A percentile compares a stretch with the other conserved stretches of the same genome.
Evolutionary conservation across 2,888 invertebrate genomes (phyloP).

Genomic region (Strigamia transsilvanica): DNA sequence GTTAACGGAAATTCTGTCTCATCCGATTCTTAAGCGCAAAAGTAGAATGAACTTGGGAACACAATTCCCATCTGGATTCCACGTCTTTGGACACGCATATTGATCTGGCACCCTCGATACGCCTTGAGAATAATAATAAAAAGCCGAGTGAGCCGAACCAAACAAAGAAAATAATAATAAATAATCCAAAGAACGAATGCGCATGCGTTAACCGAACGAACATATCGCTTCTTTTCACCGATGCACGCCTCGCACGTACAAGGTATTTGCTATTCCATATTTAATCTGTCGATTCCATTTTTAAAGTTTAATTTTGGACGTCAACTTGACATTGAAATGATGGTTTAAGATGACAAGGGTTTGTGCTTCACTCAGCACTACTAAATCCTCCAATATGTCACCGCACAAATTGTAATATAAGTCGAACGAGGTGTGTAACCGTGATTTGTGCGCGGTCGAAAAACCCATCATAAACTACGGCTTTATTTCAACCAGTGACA

Average conservation of each 20-base stretch:
- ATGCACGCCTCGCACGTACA: not conserved
- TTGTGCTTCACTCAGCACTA: conserved; percentile 4
- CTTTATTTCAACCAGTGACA: conserved; percentile 14
- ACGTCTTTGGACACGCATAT: conserved; percentile 26
- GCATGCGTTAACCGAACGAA: conserved; percentile 3
- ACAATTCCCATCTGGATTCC: conserved; percentile 24
- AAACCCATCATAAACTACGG: conserved; percentile 29
- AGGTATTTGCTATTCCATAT: not conserved
- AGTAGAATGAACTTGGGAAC: conserved; percentile 33
- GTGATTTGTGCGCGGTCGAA: conserved; percentile 3
- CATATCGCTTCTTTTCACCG: not conserved
- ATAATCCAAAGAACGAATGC: not conserved
- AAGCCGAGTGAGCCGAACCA: not conserved
- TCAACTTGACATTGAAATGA: conserved; percentile 27
- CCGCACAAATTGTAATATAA: not conserved
- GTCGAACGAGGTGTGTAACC: conserved; percentile 11
- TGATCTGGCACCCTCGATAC: conserved; percentile 10
- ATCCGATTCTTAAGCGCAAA: not conserved
- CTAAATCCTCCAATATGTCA: conserved; percentile 38
- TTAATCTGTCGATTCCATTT: not conserved
- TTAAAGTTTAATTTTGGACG: not conserved
- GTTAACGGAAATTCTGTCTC: too few relatives aligned
- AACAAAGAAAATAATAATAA: not conserved
- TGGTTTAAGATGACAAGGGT: conserved; percentile 2
- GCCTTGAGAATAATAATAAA: conserved; percentile 33